Base-by-base conservation (phyloP, 2,797 vertebrate genomes). In the Sus cebifrons region DNA sequence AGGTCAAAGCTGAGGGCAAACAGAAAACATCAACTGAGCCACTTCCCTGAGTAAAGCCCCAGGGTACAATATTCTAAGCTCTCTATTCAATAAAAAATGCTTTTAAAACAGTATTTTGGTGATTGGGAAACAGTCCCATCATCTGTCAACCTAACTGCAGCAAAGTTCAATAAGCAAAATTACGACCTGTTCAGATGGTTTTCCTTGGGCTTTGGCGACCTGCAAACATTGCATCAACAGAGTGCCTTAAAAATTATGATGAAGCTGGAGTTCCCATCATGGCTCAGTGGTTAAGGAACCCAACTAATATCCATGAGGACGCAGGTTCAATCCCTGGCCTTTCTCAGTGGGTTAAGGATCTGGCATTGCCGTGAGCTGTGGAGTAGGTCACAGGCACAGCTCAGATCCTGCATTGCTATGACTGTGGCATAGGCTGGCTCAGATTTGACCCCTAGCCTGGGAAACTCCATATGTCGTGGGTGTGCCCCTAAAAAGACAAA, bases 221-320 rank as follows among this genome's bases (percentile, higher is more conserved):
- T 98, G 97, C 98, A 98, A 98, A 98, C 97, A 98, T 96, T 97
- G 98, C 99, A 98, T 98, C 98, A 98, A 98, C 98, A 99, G 96
- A 97, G 98, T 97, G 98, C 98, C 98, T 99, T 96, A 99, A 99
- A 99, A 99, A 99, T 99, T 99, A 99, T 99, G 99, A 99, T 98
- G 99, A 98, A 98, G 98, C 98, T 98, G 97, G 44, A 49, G 44
- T 49, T 49, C 44, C 44, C 44, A 49, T 2, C 44, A 49, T 49
- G 44, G 6, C 44, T 49, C 44, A 49, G 44, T 49, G 44, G 44
- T 49, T 10, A 49, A 49, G 4, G 44, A 49, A 49, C 44, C 44
- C 44, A 9, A 44, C 44, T 44, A 44, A 4, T 49, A 49, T 49
- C 44, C 44, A 49, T 49, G 44, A 49, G 6, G 44, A 49, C 9